Evolutionary conservation across 2,113 vertebrate genomes (phyloP).

Genomic region (Prionailurus viverrinus): DNA sequence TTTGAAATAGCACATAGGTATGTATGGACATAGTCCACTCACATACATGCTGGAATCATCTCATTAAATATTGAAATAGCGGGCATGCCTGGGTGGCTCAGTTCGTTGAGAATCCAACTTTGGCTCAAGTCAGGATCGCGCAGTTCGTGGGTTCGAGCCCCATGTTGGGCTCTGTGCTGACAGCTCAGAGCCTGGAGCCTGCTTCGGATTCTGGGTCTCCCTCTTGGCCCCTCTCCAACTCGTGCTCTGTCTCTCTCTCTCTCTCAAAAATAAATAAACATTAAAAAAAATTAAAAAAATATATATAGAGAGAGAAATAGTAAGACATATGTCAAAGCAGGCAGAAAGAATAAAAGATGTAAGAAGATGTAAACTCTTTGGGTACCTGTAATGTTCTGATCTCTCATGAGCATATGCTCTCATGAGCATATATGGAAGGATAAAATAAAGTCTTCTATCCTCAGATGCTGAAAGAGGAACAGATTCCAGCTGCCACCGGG

Average conservation of each 20-base stretch:
- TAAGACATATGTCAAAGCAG: neutral
- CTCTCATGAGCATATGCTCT: neutral
- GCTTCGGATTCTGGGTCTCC: no score
- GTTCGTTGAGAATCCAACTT: no score
- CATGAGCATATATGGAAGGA: neutral
- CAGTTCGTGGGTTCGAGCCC: no score
- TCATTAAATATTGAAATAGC: neutral
- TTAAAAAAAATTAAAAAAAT: no score
- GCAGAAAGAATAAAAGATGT: neutral
- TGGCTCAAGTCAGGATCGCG: no score
- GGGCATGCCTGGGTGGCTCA: no score
- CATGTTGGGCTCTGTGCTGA: no score
- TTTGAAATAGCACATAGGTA: neutral
- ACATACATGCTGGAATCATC: neutral
- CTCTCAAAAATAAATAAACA: no score
- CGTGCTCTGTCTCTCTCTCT: no score
- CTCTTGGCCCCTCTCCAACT: no score
- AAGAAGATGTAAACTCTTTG: neutral
- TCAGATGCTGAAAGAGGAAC: neutral
- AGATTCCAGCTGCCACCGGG: neutral
- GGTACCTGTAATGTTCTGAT: neutral
- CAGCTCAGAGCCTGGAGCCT: no score
- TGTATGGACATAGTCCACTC: neutral
- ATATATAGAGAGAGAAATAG: neutral
- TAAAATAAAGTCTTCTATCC: conserved; percentile 20